Base-by-base conservation (phyloP, 2,113 vertebrate species). In the Setophaga petechia region DNA sequence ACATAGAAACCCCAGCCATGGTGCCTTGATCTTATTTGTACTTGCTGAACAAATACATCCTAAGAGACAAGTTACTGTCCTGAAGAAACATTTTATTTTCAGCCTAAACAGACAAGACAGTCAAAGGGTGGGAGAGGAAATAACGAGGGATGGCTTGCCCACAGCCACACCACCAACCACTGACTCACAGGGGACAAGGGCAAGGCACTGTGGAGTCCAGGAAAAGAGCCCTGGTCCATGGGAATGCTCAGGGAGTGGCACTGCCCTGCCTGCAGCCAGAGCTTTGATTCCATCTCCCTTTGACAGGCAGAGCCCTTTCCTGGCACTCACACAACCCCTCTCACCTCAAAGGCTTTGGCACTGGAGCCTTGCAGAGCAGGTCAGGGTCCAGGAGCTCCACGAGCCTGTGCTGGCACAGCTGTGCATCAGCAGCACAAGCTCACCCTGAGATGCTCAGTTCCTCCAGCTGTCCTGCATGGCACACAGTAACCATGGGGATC, bases 21-120 rank as follows among this genome's bases (percentile, higher is more conserved):
- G 76, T 90, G 47, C 83, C 94, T 93, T 95, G 88, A 93, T 96
- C 93, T 94, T 96, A 92, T 95, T 94, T 95, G 79, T 84, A 87
- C 85, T 93, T 93, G 90, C 93, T 92, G 90, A 96, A 92, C 76
- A 90, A 94, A 96, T 71, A 88, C 22, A 87, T 92, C 79, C 85
- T 88, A 27, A 88, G 68, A 94, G 95, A 96, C 92, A 87, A 93
- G 79, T 65, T 8, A 8, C 85, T 93, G 79, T 96, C 88, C 83
- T 89, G 69, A 92, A 89, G 92, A 91, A 83, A 83, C 51, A 55
- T 80, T 90, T 80, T 71, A 73, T 88, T 94, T 94, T 91, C 55
- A 90, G 65, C 57, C 89, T 93, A 80, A 94, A 71, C 31, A 52
- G 76, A 67, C 43, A 71, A 85, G 89, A 65, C 78, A 95, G 93